Base-by-base conservation (phyloP, 2,113 vertebrate species). In the Ictidomys tridecemlineatus region DNA sequence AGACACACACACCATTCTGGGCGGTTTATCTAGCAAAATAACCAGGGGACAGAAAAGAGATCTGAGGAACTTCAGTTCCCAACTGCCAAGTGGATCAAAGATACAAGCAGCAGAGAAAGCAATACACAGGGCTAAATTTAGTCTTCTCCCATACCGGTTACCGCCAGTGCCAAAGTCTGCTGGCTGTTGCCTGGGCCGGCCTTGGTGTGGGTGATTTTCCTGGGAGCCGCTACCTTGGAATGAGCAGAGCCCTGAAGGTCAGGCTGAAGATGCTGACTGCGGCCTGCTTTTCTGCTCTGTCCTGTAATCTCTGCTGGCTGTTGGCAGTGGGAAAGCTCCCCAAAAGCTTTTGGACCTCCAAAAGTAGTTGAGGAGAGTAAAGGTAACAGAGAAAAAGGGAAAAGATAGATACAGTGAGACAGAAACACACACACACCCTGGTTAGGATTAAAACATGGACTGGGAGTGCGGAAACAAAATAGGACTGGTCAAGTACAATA, bases 21-120 rank as follows among this genome's bases (percentile, higher is more conserved):
- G 87, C 0, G 45, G 96, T 92, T 93, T 92, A 95, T 89, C 96
- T 86, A 79, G 76, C 77, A 92, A 94, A 97, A 87, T 76, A 94
- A 94, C 77, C 70, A 48, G 93, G 77, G 95, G 51, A 70, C 70
- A 45, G n/a, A 51, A 73, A 67, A 83, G 79, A 95, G 65, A 92
- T 80, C 91, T 91, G 89, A 96, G 91, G 58, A 91, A 84, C 86
- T 92, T 93, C 48, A 63, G 69, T 95, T 94, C 96, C 93, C 91
- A 96, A 58, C 92, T 95, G 97, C 97, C 94, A 95, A 90, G 58
- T 18, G 61, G 95, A 96, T 97, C 95, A 95, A 95, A 98, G 94
- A 80, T 74, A 91, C 13, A 80, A 58, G 79, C 65, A 87, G 37
- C 76, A 89, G 93, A 83, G 74, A 95, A 76, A 91, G 74, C 93